Evolutionary conservation across 2,797 vertebrate genomes (phyloP), one percentile per base, ranked within the genome.

Genomic region (Smutsia temminckii): DNA sequence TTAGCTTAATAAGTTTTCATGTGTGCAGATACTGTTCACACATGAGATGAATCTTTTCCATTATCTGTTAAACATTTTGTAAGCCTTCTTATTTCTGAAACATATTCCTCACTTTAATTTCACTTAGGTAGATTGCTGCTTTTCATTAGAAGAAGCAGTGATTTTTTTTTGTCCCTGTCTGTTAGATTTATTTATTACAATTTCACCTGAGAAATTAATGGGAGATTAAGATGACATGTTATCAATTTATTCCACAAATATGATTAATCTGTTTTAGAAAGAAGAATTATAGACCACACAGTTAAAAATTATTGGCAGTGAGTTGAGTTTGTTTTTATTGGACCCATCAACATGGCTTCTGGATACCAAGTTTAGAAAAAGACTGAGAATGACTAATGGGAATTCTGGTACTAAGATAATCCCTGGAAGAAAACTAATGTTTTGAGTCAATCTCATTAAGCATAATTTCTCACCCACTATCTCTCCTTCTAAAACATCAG

Each of bases 61-160:
- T n/a, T 96, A 92, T 85, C 81, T 81, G 69, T 95, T 92, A 85
- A 93, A 94, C 29, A 79, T 93, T 94, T 93, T 90, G 23, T 77
- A 96, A 83, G 72, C 40, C 49, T 95, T 88, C 72, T 75, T 92
- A 71, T 96, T 95, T 88, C 78, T 94, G 49, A 93, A 95, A 66
- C 51, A 85, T 64, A 68, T 34, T 29, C 13, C 77, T 14, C 6
- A 32, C 37, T 94, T 91, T 88, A 49, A 90, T 94, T 93, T 93
- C 51, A 96, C 88, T 95, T 89, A 96, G 49, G 42, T 71, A 77
- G 63, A 80, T 89, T 34, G 42, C 63, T 89, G 51, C 64, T 91
- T 95, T 95, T 89, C 64, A 87, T 91, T 95, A 91, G 51, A 91
- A 63, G 2, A 86, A 57, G 6, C 7, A 14, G 17, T 86, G n/a